A percentile compares a stretch with the other conserved stretches of the same genome.
phyloP scores from a whole-genome alignment of 2,797 vertebrate genomes.

The Bryconaethiops microstoma region DNA sequence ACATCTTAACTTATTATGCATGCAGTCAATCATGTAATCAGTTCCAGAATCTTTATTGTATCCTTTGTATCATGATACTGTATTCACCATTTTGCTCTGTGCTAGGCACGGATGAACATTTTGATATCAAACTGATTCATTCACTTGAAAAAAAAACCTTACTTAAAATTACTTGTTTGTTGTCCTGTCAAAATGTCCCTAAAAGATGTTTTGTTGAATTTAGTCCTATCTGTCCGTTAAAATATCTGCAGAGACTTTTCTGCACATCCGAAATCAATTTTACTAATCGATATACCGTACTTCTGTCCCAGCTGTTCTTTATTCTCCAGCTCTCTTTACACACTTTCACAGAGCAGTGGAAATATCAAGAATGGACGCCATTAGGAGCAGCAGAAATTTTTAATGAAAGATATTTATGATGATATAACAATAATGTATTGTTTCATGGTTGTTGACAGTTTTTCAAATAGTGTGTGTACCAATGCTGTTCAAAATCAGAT shows the following conservation, averaged over 20 bases:
- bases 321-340: conserved; percentile 11
- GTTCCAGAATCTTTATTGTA: not conserved
- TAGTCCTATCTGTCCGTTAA: not conserved
- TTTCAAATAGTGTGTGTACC: not conserved
- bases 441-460: not conserved
- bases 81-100: not conserved
- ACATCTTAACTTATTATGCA: not conserved
- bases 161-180: not conserved
- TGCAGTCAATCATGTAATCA: not conserved
- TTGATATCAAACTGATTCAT: not conserved
- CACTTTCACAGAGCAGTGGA: conserved; percentile 28
- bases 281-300: conserved; percentile 32
- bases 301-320: conserved; percentile 28
- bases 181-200: not conserved
- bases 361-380: conserved; percentile 13
- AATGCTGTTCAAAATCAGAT: not conserved
- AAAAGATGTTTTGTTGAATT: not conserved
- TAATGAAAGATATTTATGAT: not conserved
- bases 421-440: not conserved
- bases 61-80: not conserved
- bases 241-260: conserved; percentile 4
- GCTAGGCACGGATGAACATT: not conserved
- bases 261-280: conserved; percentile 23
- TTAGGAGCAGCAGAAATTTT: conserved; percentile 7
- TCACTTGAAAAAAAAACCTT: not conserved